These are phyloP conservation scores for Lytechinus variegatus DNA, from an alignment of 35 echinoderm and acorn worm species.

Conservation along the genomic window DNA sequence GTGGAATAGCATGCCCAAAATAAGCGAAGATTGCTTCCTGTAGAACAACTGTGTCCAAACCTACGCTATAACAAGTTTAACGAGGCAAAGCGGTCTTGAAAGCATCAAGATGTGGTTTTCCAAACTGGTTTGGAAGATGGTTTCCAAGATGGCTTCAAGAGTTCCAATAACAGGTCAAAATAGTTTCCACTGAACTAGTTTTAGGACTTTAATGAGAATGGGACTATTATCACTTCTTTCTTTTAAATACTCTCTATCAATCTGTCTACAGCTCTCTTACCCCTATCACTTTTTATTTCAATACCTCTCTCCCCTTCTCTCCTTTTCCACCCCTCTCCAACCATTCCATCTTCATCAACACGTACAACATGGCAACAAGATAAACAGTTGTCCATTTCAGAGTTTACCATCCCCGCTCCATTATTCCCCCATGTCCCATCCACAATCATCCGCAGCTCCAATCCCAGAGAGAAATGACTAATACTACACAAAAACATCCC, in stretches of 20 bases:
- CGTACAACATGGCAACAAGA: neutral
- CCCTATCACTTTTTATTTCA: neutral
- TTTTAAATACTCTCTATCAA: neutral
- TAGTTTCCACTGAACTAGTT: no score
- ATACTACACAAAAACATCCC: slow-evolving; percentile 4
- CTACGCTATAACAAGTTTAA: no score
- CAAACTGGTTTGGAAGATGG: no score
- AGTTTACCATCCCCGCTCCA: neutral
- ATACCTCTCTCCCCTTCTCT: neutral
- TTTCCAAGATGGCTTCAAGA: no score
- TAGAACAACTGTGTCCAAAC: no score
- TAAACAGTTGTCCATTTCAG: slow-evolving; percentile 45
- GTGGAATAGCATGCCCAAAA: no score
- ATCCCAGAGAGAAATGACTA: slow-evolving; percentile 24
- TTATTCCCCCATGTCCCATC: slow-evolving; percentile 27
- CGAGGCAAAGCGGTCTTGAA: no score
- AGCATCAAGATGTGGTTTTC: no score
- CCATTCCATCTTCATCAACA: neutral
- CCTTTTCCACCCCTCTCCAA: neutral
- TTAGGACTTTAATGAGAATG: no score
- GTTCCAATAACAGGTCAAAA: no score
- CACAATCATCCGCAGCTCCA: neutral
- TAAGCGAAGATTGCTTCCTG: no score
- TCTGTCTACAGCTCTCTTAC: neutral
- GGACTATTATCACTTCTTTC: no score